A percentile compares a stretch with the other conserved stretches of the same genome.
Conservation (phyloP, 30 jellyfish, hydroid and myxozoan species). For the Aurelia aurita complex sp. Pacific region DNA sequence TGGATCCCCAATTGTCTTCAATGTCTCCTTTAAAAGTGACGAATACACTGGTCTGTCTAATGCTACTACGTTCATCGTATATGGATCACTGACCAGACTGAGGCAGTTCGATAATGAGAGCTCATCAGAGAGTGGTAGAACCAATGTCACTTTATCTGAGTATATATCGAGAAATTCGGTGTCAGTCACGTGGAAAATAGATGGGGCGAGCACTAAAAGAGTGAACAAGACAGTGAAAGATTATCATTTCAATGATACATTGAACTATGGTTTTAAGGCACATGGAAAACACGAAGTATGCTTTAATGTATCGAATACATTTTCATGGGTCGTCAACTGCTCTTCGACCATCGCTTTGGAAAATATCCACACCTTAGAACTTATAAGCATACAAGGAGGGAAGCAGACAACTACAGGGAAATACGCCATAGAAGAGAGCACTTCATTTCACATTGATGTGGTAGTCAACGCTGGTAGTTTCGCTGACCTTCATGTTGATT, state of each 20-base stretch:
- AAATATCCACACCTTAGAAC: constrained; percentile 8
- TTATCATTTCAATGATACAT: neutral
- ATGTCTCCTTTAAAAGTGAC: constrained; percentile 2
- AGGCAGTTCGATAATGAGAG: neutral
- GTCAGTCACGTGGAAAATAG: constrained; percentile 25
- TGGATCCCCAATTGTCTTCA: constrained; percentile 7
- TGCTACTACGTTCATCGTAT: constrained; percentile 3
- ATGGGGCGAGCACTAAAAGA: constrained; percentile 1
- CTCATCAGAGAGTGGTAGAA: neutral
- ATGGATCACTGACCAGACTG: constrained; percentile 15
- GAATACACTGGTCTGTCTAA: neutral
- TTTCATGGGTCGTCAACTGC: constrained; percentile 30
- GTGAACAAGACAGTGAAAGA: constrained; percentile 25
- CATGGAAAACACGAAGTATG: constrained; percentile 22
- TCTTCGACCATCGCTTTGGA: constrained; percentile 22
- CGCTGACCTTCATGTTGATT: constrained; percentile 38
- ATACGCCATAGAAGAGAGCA: constrained; percentile 30
- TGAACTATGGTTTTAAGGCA: constrained; percentile 1
- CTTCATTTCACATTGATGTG: constrained; percentile 26
- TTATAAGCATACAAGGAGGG: constrained; percentile 44
- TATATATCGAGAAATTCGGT: neutral
- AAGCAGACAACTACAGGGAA: constrained; percentile 22
- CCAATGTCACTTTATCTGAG: neutral
- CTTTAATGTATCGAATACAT: constrained; percentile 20
- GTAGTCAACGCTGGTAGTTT: constrained; percentile 62